These are phyloP conservation scores for Hyles vespertilio DNA, from an alignment of 1,140 invertebrate genomes.

Conservation along the genomic window DNA sequence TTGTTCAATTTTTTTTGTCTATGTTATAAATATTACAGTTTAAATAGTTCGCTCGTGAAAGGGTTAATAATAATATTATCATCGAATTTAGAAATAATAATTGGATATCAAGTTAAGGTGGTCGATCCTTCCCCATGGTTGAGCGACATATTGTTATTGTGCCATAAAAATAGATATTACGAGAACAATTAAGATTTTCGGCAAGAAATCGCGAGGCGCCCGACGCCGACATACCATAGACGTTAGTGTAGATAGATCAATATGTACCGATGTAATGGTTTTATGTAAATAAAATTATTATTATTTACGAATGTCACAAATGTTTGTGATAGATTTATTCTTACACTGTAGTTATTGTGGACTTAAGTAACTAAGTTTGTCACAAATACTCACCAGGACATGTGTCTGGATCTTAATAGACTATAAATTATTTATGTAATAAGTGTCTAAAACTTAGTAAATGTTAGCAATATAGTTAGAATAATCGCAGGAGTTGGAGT, in stretches of 20 bases:
- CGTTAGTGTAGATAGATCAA: constrained; percentile 31
- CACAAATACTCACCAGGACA: neutral
- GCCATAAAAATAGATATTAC: constrained; percentile 22
- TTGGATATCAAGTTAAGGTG: neutral
- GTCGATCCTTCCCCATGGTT: neutral
- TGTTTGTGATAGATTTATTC: constrained; percentile 48
- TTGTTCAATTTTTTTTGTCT: too few species aligned
- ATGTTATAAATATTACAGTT: too few species aligned
- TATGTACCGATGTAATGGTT: constrained; percentile 3
- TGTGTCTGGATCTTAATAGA: neutral
- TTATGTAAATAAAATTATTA: constrained; percentile 32
- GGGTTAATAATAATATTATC: neutral
- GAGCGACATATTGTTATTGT: constrained; percentile 13
- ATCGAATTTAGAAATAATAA: neutral
- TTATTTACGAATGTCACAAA: constrained; percentile 32
- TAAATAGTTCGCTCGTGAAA: too few species aligned
- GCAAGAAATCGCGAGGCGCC: neutral
- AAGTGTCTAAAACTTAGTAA: constrained; percentile 28
- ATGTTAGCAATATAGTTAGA: constrained; percentile 15
- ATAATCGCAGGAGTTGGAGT: constrained; percentile 30
- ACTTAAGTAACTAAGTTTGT: neutral
- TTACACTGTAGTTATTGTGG: neutral
- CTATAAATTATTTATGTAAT: constrained; percentile 36
- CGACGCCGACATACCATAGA: constrained; percentile 20
- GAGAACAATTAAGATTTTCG: too few species aligned